Base-by-base conservation (phyloP, 2,113 vertebrate species). In the Pachycephala philippinensis region DNA sequence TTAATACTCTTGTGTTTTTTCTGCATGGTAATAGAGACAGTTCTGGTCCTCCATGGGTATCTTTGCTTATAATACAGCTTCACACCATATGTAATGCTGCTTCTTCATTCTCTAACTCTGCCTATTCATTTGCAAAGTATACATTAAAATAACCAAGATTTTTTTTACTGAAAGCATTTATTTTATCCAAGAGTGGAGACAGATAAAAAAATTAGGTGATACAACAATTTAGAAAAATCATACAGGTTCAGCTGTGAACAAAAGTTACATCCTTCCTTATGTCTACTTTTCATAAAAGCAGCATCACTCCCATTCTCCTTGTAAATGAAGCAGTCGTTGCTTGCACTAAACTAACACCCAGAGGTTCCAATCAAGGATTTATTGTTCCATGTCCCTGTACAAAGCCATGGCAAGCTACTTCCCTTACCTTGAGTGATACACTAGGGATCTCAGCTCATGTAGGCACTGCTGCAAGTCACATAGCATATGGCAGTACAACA, bases 211-310 rank as follows among this genome's bases (percentile, higher is more conserved):
- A 76, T 4, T 57, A 50, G 30, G 13, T 3, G 3, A 69, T 53
- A n/a, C 5, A 69, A 47, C 22, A 69, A 47, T 84, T 77, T 30
- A 69, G 44, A 84, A 56, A 86, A 78, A 75, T 83, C n/a, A 69
- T 30, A 72, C 30, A n/a, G n/a, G 63, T 95, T 90, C 44, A 83
- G 40, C 69, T 61, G 17, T 60, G 64, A 90, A 70, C 19, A 72
- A 66, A 93, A 81, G 26, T 78, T 66, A 65, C 17, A 74, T 80
- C 49, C 52, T 78, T 83, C 47, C 74, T 42, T 33, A 47, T 19
- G 44, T 31, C n/a, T 37, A 7, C 42, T n/a, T 74, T 79, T 89
- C 33, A 3, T 42, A 88, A 66, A 27, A 93, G 79, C 66, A 95
- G 54, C 45, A 80, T 76, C 63, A 20, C 28, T 80, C 45, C 24